These are phyloP conservation scores for Furnarius figulus DNA, from an alignment of 2,113 vertebrate genomes.

Conservation along the genomic window DNA sequence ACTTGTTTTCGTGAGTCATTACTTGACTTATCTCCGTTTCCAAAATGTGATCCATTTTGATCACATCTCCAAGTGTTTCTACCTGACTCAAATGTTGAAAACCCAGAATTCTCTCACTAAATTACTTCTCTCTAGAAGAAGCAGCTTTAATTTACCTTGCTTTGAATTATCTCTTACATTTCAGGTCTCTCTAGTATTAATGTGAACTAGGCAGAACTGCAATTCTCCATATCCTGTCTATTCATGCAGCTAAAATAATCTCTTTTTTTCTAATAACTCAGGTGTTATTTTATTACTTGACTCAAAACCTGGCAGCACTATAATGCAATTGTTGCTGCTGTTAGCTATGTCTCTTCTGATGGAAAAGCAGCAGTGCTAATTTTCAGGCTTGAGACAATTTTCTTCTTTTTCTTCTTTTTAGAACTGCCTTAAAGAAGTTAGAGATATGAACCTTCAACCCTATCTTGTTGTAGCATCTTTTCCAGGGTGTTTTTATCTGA, in stretches of 20 bases:
- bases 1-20: not conserved
- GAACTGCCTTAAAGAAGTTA: constrained; percentile 26
- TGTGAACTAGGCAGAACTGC: not conserved
- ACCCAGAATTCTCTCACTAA: not conserved
- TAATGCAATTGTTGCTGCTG: not conserved
- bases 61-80: not conserved
- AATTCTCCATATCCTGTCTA: not conserved
- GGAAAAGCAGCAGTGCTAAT: not conserved
- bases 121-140: not conserved
- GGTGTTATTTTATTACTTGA: not conserved
- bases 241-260: not conserved
- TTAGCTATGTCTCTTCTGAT: not conserved
- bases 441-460: not conserved
- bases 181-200: not conserved
- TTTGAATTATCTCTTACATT: not conserved
- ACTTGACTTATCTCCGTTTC: not conserved
- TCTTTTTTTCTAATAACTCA: not conserved
- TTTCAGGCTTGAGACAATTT: not conserved
- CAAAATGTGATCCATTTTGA: not conserved
- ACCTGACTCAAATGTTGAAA: not conserved
- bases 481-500: constrained; percentile 52
- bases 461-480: constrained; percentile 59
- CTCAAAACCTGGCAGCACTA: not conserved
- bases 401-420: not conserved
- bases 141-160: not conserved